phyloP scores from a whole-genome alignment of 2,113 vertebrate species.

The Serinus canaria region DNA sequence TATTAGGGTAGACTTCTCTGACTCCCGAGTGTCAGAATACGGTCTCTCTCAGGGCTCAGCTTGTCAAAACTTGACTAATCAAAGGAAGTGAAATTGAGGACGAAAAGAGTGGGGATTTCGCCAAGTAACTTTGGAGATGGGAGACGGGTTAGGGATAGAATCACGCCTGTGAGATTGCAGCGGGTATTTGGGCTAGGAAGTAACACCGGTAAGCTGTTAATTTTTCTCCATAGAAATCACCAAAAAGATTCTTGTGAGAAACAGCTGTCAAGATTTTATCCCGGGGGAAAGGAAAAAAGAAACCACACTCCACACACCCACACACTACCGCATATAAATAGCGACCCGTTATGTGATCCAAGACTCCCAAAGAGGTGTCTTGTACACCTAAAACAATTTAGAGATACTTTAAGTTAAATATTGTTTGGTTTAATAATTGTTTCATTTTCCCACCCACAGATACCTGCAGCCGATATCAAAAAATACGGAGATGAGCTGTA shows the following conservation, averaged over 20 bases:
- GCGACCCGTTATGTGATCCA: neutral
- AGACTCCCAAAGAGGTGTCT: neutral
- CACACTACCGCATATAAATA: neutral
- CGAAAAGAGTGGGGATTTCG: neutral
- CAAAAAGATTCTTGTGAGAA: neutral
- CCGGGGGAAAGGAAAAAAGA: neutral
- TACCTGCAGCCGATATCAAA: neutral
- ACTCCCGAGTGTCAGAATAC: neutral
- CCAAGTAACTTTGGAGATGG: neutral
- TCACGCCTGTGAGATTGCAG: neutral
- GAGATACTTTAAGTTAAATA: neutral
- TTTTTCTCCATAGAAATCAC: neutral
- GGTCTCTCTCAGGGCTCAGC: neutral
- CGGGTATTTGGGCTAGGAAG: neutral
- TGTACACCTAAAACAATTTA: neutral
- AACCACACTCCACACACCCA: neutral
- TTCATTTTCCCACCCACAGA: rapidly evolving
- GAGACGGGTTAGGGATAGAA: neutral
- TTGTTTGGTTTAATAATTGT: neutral
- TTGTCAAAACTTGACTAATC: neutral
- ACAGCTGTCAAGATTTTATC: neutral
- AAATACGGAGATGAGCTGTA: neutral
- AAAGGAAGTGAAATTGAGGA: neutral
- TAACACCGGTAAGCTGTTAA: rapidly evolving
- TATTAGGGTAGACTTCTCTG: neutral